Evolutionary conservation across 1,140 invertebrate genomes (phyloP).

Genomic region (Drosophila erecta): DNA sequence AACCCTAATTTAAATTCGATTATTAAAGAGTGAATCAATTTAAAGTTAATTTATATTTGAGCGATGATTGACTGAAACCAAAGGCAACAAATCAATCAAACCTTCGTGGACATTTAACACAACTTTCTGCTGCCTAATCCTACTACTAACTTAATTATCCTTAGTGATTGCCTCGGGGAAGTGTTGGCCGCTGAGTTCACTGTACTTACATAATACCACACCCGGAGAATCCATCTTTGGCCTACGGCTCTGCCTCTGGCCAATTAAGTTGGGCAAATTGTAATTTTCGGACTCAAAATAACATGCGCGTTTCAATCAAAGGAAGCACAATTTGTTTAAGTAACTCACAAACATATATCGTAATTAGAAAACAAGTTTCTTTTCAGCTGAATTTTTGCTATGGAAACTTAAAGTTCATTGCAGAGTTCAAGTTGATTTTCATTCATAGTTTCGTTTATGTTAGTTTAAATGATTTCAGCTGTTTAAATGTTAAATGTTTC

Average conservation of each 20-base stretch:
- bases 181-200: slow-evolving; percentile 2
- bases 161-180: slow-evolving; percentile 10
- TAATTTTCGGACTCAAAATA: slow-evolving; percentile 12
- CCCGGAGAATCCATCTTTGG: slow-evolving; percentile 2
- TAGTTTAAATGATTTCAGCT: background rate
- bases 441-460: too few species aligned
- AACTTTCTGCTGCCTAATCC: background rate
- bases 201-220: slow-evolving; percentile 28
- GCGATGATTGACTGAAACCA: too few species aligned
- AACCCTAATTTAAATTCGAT: too few species aligned
- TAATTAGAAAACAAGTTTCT: background rate
- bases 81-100: too few species aligned
- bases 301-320: slow-evolving; percentile 9
- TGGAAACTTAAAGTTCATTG: background rate
- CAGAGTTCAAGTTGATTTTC: background rate
- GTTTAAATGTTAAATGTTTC: too few species aligned
- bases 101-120: background rate
- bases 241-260: slow-evolving; percentile 5
- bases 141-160: slow-evolving; percentile 22
- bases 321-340: background rate
- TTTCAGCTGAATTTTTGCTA: too few species aligned
- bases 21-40: too few species aligned
- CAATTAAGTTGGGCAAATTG: slow-evolving; percentile 27
- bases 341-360: background rate
- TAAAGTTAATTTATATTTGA: too few species aligned